phyloP scores from a whole-genome alignment of 1,140 invertebrate genomes.

The Euwallacea fornicatus region DNA sequence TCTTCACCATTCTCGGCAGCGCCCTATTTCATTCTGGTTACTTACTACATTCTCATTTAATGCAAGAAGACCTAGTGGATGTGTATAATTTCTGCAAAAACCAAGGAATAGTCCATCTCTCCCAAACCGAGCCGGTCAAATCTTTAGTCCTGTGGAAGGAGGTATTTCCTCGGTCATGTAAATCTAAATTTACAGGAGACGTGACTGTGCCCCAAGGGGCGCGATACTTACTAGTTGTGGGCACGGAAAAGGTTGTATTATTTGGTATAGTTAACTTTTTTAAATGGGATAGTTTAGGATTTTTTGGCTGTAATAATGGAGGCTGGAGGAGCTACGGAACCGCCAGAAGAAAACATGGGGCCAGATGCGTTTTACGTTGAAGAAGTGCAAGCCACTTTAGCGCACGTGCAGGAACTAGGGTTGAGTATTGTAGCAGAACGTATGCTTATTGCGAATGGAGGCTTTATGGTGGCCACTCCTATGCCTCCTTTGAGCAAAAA shows the following conservation, averaged over 20 bases:
- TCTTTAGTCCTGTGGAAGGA: constrained; percentile 77
- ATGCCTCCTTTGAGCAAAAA: constrained; percentile 37
- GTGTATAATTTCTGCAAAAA: constrained; percentile 70
- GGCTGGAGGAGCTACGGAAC: constrained; percentile 61
- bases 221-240: constrained; percentile 74
- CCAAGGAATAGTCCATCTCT: constrained; percentile 68
- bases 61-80: constrained; percentile 68
- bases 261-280: background rate
- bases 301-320: constrained; percentile 72
- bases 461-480: constrained; percentile 54
- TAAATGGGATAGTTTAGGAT: constrained; percentile 40
- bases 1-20: constrained; percentile 75
- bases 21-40: constrained; percentile 73
- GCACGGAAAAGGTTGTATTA: constrained; percentile 64
- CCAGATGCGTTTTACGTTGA: constrained; percentile 66
- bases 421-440: constrained; percentile 63
- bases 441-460: constrained; percentile 62
- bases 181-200: constrained; percentile 28
- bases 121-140: constrained; percentile 65
- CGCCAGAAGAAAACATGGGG: constrained; percentile 55
- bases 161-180: constrained; percentile 62
- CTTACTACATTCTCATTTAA: constrained; percentile 71
- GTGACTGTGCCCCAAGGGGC: constrained; percentile 57
- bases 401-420: constrained; percentile 67
- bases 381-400: constrained; percentile 69